Evolutionary conservation across 2,797 vertebrate genomes (phyloP), one percentile per base, ranked within the genome.

Genomic region (Peromyscus eremicus): DNA sequence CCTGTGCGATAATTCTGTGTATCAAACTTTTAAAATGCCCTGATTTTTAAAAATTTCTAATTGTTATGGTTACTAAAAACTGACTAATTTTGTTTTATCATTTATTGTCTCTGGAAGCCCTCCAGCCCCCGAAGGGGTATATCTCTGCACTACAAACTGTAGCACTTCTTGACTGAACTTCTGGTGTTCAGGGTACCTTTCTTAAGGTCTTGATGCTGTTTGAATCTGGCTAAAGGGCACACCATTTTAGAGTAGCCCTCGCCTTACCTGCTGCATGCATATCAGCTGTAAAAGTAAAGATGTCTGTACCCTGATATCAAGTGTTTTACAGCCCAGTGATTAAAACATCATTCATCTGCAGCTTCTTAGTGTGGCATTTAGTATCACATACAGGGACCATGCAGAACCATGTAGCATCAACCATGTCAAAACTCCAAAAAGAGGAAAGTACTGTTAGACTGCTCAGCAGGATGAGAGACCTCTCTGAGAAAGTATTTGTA

Each of bases 231-330:
- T 52, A 37, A 70, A 82, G 34, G 46, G 71, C 13, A 91, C 49
- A 85, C 0, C n/a, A 0, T 91, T 82, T 93, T 71, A n/a, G 40
- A 37, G 46, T 37, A 84, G 9, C n/a, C n/a, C 17, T 86, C 4
- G 2, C 66, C 43, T 90, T 88, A 57, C 37, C 25, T 62, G 32
- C 46, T 80, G 8, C 32, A 62, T 25, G 10, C 14, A 2, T 55
- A 40, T 34, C 37, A 88, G 0, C 87, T 95, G 43, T 68, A 57
- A 95, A 86, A 49, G 40, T 23, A 77, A 95, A 92, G 68, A 71
- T 55, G 37, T 55, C 43, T 80, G 84, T 75, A 29, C 37, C 29
- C 27, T 64, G 71, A 12, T 71, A 29, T 73, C 34, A 79, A 32
- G 16, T 83, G 40, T 52, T 73, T 73, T 60, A n/a, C 21, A 55